Evolutionary conservation across 2,888 invertebrate genomes (phyloP), one percentile per base, ranked within the genome.

Genomic region (Noctua janthina): DNA sequence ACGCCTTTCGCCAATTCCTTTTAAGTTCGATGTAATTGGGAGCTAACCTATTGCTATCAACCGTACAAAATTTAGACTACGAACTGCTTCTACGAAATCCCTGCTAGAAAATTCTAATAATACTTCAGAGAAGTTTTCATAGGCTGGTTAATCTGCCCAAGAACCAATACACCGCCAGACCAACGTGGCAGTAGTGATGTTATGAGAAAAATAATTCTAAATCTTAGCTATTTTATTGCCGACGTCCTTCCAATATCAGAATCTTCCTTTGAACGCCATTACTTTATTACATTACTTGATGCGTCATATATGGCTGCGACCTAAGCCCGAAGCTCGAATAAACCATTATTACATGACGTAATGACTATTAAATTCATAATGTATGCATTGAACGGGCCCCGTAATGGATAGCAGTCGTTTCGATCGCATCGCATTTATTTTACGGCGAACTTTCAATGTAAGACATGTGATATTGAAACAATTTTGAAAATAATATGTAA

Each of bases 331-430:
- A 77, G 78, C 66, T 79, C 66, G 70, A 85, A 76, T 81, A 85
- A 87, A 87, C 68, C 79, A 81, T 75, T 88, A 87, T 89, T 76
- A 84, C 81, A 88, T 89, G 86, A 89, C 88, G 89, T 87, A 88
- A 91, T 82, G 76, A 87, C 87, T 87, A 86, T 89, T 90, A 91
- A 90, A 91, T 86, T 85, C 83, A 85, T 90, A 91, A 90, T 90
- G 83, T 89, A 90, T 90, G 90, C 89, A 89, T 87, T 74, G 84
- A 90, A 89, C 86, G 86, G 81, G 86, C 79, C 82, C 67, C 81
- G 84, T 90, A 81, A 90, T 82, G 84, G 81, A 74, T 75, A 76
- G 70, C 3, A 46, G 72, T 20, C 62, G 35, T 81, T 76, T 35
- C 43, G 66, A 82, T 84, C 29, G 66, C 80, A 82, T 80, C 72